Base-by-base conservation (phyloP, 2,113 vertebrate species). In the Dolichallabes microphthalmus region DNA sequence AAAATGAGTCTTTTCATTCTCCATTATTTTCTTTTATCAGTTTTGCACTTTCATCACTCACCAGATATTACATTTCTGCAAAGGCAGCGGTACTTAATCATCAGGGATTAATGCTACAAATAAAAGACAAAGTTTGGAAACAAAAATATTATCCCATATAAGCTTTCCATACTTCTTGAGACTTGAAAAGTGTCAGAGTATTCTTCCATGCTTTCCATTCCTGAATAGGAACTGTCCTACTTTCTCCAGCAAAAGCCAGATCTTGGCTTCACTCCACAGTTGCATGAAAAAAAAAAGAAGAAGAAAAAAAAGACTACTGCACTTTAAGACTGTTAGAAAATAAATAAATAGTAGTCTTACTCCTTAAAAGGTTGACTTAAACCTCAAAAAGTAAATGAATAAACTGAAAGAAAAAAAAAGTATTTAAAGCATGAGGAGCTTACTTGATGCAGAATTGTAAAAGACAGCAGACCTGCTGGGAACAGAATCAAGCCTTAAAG, bases 391-490 rank as follows among this genome's bases (percentile, higher is more conserved):
- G 11, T 73, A 11, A 73, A 80, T 52, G 12, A 55, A 52, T 8
- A 13, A 86, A 53, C 55, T 32, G 13, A 77, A 15, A 63, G 58
- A 53, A 12, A 19, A 84, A 27, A 45, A 14, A 50, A 81, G 35
- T 14, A 35, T 35, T 6, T 9, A 35, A 79, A 32, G 35, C 1
- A 20, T 0, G 0, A 14, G 4, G n/a, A 30, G 63, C 52, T 85
- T 13, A 19, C 8, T 25, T 69, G 50, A 39, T 3, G 53, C 78
- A 66, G 87, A 77, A 80, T 91, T 92, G 92, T 90, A 81, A 17
- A 20, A 74, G 35, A 64, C 68, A 71, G 82, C 30, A 73, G 82
- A 12, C 12, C 13, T 52, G 69, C 77, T 61, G 81, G 83, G 52
- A 53, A 60, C 20, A 30, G 68, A 86, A 52, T 52, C 22, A 75